Evolutionary conservation across 1,140 invertebrate genomes (phyloP), one percentile per base, ranked within the genome.

Genomic region (Acromyrmex echinatior): DNA sequence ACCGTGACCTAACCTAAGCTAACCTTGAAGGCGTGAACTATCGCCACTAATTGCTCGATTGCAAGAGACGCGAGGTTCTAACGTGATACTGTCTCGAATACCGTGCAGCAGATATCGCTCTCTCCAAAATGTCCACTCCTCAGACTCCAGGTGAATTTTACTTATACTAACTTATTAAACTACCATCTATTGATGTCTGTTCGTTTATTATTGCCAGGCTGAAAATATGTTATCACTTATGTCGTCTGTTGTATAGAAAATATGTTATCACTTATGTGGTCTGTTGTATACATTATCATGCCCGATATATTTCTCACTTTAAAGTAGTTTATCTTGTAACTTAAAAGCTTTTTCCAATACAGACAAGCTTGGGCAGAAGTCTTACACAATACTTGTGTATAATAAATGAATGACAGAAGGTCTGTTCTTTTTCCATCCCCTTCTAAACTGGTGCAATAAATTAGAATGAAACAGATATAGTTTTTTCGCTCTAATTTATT

Each of bases 21-120:
- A 91, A 91, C 88, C 90, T 91, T 89, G 90, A 89, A 91, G 91
- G 73, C 65, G 68, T 62, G 14, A 66, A 86, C 60, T 65, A 6
- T 70, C 68, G 56, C 25, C 79, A 21, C 21, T 21, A 28, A 45
- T 14, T 12, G n/a, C 35, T 60, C 71, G n/a, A 63, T 25, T 53
- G 18, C n/a, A 16, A 70, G 21, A 49, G 14, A 77, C 76, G 14
- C n/a, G 49, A 62, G 28, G n/a, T 68, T 58, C 18, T 21, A 10
- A 71, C 63, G 68, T 65, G 66, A 28, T 35, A 86, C 16, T 21
- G 18, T 12, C 73, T 39, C 7, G 14, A 63, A 10, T 31, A 18
- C 78, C 73, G 80, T 16, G n/a, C 78, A 87, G 18, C 78, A 74
- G 58, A 86, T 74, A 25, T 18, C 21, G 60, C 21, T 70, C 16